phyloP scores from a whole-genome alignment of 1,140 invertebrate genomes.

The Nilaparvata lugens region DNA sequence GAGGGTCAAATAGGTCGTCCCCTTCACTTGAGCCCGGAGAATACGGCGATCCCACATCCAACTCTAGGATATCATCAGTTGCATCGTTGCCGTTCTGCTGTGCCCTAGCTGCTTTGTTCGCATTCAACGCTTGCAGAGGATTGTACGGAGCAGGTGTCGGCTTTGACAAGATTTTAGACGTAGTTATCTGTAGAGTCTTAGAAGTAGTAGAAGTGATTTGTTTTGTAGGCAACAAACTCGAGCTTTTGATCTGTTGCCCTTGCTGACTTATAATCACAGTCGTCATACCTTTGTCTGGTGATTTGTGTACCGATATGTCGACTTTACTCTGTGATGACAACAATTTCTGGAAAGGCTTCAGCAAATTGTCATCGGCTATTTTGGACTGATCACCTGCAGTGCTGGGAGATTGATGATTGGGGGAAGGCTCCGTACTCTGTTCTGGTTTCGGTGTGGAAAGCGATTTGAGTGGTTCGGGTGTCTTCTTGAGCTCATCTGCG shows the following conservation, averaged over 20 bases:
- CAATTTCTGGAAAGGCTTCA: slow-evolving; percentile 13
- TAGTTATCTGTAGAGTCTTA: no score
- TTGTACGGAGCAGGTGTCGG: slow-evolving; percentile 11
- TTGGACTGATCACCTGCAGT: slow-evolving; percentile 29
- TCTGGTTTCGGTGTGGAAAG: slow-evolving; percentile 13
- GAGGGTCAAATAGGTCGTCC: slow-evolving; percentile 78
- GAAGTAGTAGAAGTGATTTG: background rate
- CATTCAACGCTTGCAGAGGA: slow-evolving; percentile 13
- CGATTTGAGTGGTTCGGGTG: slow-evolving; percentile 15
- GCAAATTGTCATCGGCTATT: slow-evolving; percentile 1
- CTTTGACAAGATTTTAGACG: background rate
- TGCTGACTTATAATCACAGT: slow-evolving; percentile 16
- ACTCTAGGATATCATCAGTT: slow-evolving; percentile 20
- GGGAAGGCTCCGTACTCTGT: slow-evolving; percentile 6
- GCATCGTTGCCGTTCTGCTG: slow-evolving; percentile 18
- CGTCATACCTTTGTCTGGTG: slow-evolving; percentile 8
- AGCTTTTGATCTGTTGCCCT: background rate
- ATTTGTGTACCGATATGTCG: slow-evolving; percentile 16
- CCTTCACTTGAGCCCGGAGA: slow-evolving; percentile 75
- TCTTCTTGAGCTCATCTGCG: slow-evolving; percentile 14
- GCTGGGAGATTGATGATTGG: slow-evolving; percentile 27
- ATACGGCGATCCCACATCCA: slow-evolving; percentile 52
- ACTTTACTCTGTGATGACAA: slow-evolving; percentile 6
- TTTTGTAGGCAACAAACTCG: background rate
- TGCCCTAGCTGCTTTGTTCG: slow-evolving; percentile 4